Base-by-base conservation (phyloP, 2,797 vertebrate genomes). In the Siniperca scherzeri region DNA sequence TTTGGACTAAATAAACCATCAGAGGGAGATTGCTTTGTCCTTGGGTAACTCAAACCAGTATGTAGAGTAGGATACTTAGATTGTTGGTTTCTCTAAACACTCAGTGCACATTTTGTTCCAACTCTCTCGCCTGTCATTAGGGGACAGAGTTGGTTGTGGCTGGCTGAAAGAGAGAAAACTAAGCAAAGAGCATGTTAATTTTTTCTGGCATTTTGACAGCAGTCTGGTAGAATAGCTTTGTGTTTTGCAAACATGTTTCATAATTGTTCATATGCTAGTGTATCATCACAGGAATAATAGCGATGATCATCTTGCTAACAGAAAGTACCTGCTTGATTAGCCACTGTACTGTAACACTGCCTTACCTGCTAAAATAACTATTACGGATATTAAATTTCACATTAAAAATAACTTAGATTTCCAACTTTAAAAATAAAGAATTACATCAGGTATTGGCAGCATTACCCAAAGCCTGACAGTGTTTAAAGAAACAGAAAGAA, bases 1-100 rank as follows among this genome's bases (percentile, higher is more conserved):
- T 87, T 81, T 74, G 74, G 68, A 27, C 59, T 82, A 86, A 72
- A 68, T n/a, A 64, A 82, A 59, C 17, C 40, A n/a, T 73, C 14
- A 56, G 25, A 62, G 12, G 19, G 21, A 74, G 25, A 60, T 61
- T 36, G 9, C 53, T 72, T 72, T 73, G 5, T 78, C 40, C 4
- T 25, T 13, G 7, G 16, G 14, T 42, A 61, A 74, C 13, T 59
- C 21, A 33, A 70, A 79, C 53, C 25, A 53, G 12, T 13, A 36
- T 40, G 22, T 11, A 57, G 57, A 57, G 38, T 40, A n/a, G 2
- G 7, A 62, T 25, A 53, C 22, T 44, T 36, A 11, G 56, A n/a
- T 61, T 1, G n/a, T 21, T 55, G 25, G 12, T 61, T 73, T 69
- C 30, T 69, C 17, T 30, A 19, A 59, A 77, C 19, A 65, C 48